Evolutionary conservation across 1,140 invertebrate genomes (phyloP).

Genomic region (Aporrectodea caliginosa): DNA sequence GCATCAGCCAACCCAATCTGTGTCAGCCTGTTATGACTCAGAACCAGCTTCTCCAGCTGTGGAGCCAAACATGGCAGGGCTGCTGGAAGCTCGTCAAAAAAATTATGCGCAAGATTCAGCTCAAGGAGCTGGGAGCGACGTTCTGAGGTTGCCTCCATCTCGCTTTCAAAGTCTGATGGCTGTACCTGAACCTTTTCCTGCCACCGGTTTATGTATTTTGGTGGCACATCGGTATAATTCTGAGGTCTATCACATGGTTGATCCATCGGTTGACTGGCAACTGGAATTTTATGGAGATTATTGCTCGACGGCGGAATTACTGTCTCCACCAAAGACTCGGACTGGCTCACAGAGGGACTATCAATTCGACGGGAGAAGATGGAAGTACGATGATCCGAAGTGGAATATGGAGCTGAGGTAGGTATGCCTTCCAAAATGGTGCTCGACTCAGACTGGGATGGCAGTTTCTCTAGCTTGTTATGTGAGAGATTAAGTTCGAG

Average conservation of each 20-base stretch:
- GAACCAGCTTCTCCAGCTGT: constrained; percentile 77
- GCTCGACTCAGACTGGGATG: constrained; percentile 54
- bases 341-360: no score
- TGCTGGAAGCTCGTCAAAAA: constrained; percentile 73
- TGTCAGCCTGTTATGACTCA: constrained; percentile 75
- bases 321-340: no score
- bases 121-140: constrained; percentile 64
- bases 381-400: no score
- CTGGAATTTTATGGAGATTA: no score
- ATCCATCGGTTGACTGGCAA: no score
- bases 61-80: constrained; percentile 72
- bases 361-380: no score
- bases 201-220: neutral
- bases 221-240: neutral
- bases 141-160: neutral
- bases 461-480: constrained; percentile 81
- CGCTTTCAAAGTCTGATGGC: neutral
- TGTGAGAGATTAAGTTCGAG: constrained; percentile 85
- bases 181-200: neutral
- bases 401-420: no score
- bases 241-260: no score
- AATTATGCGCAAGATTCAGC: constrained; percentile 85
- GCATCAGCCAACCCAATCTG: constrained; percentile 82
- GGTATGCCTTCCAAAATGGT: no score
- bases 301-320: no score